Base-by-base conservation (phyloP, 2,113 vertebrate species). In the Parus major region DNA sequence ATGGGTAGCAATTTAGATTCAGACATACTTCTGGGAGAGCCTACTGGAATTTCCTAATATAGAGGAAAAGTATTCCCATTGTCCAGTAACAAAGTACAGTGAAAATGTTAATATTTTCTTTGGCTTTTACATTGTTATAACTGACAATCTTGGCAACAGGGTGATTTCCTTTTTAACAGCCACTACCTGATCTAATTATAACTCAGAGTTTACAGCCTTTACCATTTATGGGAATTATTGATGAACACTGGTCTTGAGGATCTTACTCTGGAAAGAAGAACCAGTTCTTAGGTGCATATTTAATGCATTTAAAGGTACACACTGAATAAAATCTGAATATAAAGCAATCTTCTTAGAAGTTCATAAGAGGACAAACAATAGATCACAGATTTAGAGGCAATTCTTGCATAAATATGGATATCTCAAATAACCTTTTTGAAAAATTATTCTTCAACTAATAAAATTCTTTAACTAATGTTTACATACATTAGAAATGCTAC, bases 131-230 rank as follows among this genome's bases (percentile, higher is more conserved):
- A 93, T 95, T 98, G 96, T 98, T 97, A 75, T 88, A 94, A 96
- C 92, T 97, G 95, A 97, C 97, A 97, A 81, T 97, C 90, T 88
- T 94, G 92, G 91, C 81, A 90, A 97, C 82, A 89, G 86, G 24
- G 36, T 3, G 39, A 92, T 92, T 97, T 98, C 96, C 93, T 96
- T 97, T 97, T 61, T 82, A 96, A 96, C 71, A 96, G 95, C 96
- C 97, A 97, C 93, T 47, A 88, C 84, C 89, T 96, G 92, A 57
- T 95, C 96, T 97, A 97, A 98, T 97, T 98, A 97, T 97, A 98
- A 90, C 96, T 95, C 42, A 25, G 63, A 96, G 73, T 69, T 95
- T 95, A 80, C 82, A 91, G 55, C 66, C 97, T 97, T 97, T 96
- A 94, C 92, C 95, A 82, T 95, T 95, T 97, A 85, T 97, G 93